Evolutionary conservation across 2,113 vertebrate species (phyloP).

Genomic region (Scortum barcoo): DNA sequence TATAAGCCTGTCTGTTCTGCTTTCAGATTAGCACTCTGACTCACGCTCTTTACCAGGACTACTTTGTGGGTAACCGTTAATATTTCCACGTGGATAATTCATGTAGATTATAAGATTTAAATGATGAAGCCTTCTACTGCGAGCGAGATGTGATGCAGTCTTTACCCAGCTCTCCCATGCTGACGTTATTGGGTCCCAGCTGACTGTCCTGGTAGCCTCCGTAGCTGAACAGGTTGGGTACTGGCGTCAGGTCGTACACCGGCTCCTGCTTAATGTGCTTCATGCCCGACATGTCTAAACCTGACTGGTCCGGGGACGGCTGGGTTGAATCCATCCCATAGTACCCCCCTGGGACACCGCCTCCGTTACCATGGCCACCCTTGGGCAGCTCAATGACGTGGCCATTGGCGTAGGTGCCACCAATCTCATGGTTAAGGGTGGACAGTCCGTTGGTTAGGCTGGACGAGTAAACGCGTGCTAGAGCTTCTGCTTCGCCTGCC

Average conservation of each 20-base stretch:
- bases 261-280: slow-evolving; percentile 99
- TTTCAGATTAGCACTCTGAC: slow-evolving; percentile 64
- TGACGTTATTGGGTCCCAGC: slow-evolving; percentile 90
- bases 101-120: slow-evolving; percentile 4
- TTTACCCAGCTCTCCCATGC: slow-evolving; percentile 95
- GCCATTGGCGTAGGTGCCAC: slow-evolving; percentile 92
- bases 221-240: slow-evolving; percentile 98
- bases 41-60: slow-evolving; percentile 49
- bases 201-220: slow-evolving; percentile 96
- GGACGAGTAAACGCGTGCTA: slow-evolving; percentile 93
- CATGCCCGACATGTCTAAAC: slow-evolving; percentile 98
- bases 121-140: background rate
- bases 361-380: slow-evolving; percentile 81
- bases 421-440: slow-evolving; percentile 91
- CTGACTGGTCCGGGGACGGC: slow-evolving; percentile 97
- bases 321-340: slow-evolving; percentile 96
- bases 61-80: slow-evolving; percentile 24
- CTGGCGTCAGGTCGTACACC: slow-evolving; percentile 97
- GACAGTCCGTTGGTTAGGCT: slow-evolving; percentile 93
- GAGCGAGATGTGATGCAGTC: background rate
- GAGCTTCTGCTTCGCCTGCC: slow-evolving; percentile 93
- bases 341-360: slow-evolving; percentile 83
- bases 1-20: slow-evolving; percentile 66
- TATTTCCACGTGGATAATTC: slow-evolving; percentile 28
- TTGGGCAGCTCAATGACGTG: slow-evolving; percentile 96